Conservation (phyloP, 2,113 vertebrate genomes). For the Gadus chalcogrammus region DNA sequence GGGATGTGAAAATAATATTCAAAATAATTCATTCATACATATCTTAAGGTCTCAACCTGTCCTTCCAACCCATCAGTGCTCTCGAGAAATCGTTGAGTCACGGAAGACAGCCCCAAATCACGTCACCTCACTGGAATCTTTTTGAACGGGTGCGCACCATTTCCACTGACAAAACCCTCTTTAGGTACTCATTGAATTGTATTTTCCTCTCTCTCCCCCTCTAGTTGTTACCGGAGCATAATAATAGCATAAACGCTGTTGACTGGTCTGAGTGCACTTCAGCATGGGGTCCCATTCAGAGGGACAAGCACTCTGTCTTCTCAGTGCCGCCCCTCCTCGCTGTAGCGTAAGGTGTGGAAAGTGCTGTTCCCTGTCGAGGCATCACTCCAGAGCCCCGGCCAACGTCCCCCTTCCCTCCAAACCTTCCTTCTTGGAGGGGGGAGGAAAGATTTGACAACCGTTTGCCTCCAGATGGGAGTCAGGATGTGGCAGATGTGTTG, state of each 20-base stretch:
- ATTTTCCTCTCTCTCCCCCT: conserved; percentile 6
- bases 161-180: conserved; percentile 54
- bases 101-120: conserved; percentile 21
- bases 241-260: conserved; percentile 46
- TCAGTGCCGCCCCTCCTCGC: conserved; percentile 35
- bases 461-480: conserved; percentile 29
- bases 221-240: conserved; percentile 29
- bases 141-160: conserved; percentile 48
- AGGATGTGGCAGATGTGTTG: conserved; percentile 26
- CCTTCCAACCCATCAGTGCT: too few species aligned
- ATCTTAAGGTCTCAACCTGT: too few species aligned
- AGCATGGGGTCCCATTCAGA: conserved; percentile 46
- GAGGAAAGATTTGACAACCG: conserved; percentile 39
- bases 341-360: conserved; percentile 28
- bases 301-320: conserved; percentile 53
- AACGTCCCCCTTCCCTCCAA: conserved; percentile 27
- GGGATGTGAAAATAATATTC: too few species aligned
- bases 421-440: background rate
- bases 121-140: conserved; percentile 41
- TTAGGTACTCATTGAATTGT: conserved; percentile 29
- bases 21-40: too few species aligned
- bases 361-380: conserved; percentile 34
- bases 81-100: conserved; percentile 19
- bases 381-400: conserved; percentile 25
- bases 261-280: conserved; percentile 38